phyloP scores from a whole-genome alignment of 1,140 invertebrate genomes.

The Plodia interpunctella region DNA sequence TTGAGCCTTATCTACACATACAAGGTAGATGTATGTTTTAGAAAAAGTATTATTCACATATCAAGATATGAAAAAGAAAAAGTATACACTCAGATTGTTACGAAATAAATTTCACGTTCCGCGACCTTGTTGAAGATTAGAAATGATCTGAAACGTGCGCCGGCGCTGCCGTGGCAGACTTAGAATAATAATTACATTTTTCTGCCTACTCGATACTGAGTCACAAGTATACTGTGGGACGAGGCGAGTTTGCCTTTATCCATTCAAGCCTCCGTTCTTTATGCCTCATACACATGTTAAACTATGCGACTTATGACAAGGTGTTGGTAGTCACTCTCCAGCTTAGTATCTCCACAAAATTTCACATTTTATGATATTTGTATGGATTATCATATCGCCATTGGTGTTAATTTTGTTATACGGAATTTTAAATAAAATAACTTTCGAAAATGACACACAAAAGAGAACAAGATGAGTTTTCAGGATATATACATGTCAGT shows the following conservation, averaged over 20 bases:
- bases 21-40: not conserved
- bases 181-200: conserved; percentile 29
- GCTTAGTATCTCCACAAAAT: too few relatives aligned
- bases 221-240: conserved; percentile 28
- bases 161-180: not conserved
- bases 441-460: too few relatives aligned
- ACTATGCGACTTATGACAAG: not conserved
- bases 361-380: too few relatives aligned
- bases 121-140: not conserved
- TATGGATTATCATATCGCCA: too few relatives aligned
- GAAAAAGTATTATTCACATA: not conserved
- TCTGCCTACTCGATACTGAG: conserved; percentile 42
- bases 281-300: conserved; percentile 20
- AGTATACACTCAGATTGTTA: not conserved
- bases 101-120: not conserved
- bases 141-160: conserved; percentile 8
- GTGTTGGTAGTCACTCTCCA: too few relatives aligned
- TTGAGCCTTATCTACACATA: too few relatives aligned
- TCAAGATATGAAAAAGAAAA: not conserved
- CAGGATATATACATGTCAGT: too few relatives aligned
- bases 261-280: conserved; percentile 55
- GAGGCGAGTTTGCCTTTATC: conserved; percentile 34
- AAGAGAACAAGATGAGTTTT: too few relatives aligned
- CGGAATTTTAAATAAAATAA: too few relatives aligned
- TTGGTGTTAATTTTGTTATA: too few relatives aligned